Evolutionary conservation across 2,797 vertebrate genomes (phyloP).

Genomic region (Ctenopoma multispine): DNA sequence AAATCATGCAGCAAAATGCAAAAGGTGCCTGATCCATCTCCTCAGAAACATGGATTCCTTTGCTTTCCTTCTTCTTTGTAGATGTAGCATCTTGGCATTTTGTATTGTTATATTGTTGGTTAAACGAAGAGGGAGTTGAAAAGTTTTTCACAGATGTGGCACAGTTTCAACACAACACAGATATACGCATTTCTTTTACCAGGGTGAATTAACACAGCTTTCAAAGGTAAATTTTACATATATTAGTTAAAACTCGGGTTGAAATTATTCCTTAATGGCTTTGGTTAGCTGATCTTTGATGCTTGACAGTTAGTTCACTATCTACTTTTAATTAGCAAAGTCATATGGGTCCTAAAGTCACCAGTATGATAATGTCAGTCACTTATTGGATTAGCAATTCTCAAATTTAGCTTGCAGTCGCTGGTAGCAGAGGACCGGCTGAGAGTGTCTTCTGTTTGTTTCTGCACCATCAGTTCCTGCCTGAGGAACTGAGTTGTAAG

Average conservation of each 20-base stretch:
- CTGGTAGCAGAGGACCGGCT: slow-evolving; percentile 18
- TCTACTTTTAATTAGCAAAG: slow-evolving; percentile 16
- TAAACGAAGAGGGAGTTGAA: no score
- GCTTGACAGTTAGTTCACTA: slow-evolving; percentile 10
- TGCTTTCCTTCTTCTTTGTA: no score
- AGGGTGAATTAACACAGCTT: background rate
- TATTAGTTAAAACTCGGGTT: slow-evolving; percentile 4
- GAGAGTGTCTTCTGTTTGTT: slow-evolving; percentile 43
- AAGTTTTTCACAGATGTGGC: no score
- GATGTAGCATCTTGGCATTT: no score
- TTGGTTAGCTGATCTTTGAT: slow-evolving; percentile 9
- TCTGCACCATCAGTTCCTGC: slow-evolving; percentile 41
- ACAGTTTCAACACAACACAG: no score
- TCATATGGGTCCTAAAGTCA: slow-evolving; percentile 26
- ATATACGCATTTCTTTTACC: background rate
- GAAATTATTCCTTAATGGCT: background rate
- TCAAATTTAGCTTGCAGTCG: slow-evolving; percentile 24
- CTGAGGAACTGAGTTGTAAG: slow-evolving; percentile 48
- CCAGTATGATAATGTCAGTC: slow-evolving; percentile 31
- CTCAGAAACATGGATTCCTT: no score
- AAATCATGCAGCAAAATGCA: no score
- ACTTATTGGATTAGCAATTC: slow-evolving; percentile 32
- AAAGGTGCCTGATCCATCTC: no score
- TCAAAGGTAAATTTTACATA: slow-evolving; percentile 11
- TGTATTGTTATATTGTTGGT: no score